Conservation (phyloP, 2,113 vertebrate genomes). For the Periophthalmus modestus region DNA sequence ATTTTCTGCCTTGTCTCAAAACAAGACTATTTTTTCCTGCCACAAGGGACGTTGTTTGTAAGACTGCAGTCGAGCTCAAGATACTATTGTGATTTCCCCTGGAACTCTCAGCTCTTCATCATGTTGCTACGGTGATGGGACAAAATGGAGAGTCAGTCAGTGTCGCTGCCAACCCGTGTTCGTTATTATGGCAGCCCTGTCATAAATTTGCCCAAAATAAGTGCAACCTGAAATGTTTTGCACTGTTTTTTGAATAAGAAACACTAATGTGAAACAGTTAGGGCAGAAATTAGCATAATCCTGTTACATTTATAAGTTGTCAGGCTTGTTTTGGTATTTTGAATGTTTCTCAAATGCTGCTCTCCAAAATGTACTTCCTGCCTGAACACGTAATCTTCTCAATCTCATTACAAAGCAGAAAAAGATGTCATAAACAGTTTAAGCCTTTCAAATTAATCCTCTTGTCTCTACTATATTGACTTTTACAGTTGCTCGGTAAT, state of each 20-base stretch:
- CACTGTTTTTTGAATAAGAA: constrained; percentile 5
- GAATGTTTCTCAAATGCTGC: not conserved
- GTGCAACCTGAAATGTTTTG: constrained; percentile 11
- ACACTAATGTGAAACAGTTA: not conserved
- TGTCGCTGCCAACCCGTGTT: constrained; percentile 32
- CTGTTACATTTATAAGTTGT: not conserved
- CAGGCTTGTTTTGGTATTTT: constrained; percentile 1
- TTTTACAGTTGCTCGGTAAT: not conserved
- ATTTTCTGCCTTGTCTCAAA: constrained; percentile 12
- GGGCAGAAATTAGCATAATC: constrained; percentile 1
- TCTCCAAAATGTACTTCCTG: not conserved
- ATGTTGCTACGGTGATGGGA: constrained; percentile 46
- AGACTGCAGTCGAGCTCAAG: constrained; percentile 24
- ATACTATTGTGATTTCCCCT: constrained; percentile 29
- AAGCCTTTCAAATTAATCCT: constrained; percentile 1
- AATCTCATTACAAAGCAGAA: not conserved
- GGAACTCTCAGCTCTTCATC: constrained; percentile 49
- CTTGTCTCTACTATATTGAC: not conserved
- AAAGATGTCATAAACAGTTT: not conserved
- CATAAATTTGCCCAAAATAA: constrained; percentile 20
- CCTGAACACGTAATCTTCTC: not conserved
- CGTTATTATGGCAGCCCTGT: constrained; percentile 18
- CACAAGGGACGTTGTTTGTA: constrained; percentile 33
- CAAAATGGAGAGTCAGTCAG: constrained; percentile 56
- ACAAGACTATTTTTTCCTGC: constrained; percentile 18